Evolutionary conservation across 2,888 invertebrate genomes (phyloP).

Genomic region (Pyrocoelia pectoralis): DNA sequence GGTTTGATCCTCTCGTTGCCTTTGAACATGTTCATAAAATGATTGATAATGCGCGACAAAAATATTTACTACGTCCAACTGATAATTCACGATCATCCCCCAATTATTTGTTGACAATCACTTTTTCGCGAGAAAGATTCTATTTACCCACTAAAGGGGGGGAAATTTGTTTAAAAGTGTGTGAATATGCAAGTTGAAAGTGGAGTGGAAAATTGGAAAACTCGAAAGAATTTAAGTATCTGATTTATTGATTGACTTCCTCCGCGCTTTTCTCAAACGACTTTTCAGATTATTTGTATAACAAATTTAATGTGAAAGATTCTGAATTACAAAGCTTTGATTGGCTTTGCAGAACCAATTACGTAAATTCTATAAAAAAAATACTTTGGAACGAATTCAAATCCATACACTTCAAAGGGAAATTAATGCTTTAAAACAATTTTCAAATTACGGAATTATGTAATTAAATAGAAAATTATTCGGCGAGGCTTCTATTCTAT

Average conservation of each 20-base stretch:
- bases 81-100: conserved; percentile 15
- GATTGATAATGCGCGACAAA: conserved; percentile 27
- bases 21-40: conserved; percentile 26
- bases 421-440: background rate
- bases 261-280: conserved; percentile 36
- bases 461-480: conserved; percentile 7
- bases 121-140: background rate
- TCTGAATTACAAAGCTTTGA: conserved; percentile 42
- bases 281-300: conserved; percentile 45
- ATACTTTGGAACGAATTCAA: background rate
- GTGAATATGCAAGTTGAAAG: conserved; percentile 46
- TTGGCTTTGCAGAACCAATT: conserved; percentile 28
- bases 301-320: conserved; percentile 45
- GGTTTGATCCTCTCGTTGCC: conserved; percentile 16
- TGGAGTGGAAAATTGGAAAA: conserved; percentile 46
- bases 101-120: background rate
- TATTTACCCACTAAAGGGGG: background rate
- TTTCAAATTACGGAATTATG: background rate
- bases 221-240: conserved; percentile 44
- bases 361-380: conserved; percentile 16
- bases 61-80: conserved; percentile 6
- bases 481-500: background rate
- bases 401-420: background rate
- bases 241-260: conserved; percentile 50
- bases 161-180: conserved; percentile 44